Evolutionary conservation across 37 sponge, comb jelly and placozoan species (phyloP).

Genomic region (Oopsacas minuta): DNA sequence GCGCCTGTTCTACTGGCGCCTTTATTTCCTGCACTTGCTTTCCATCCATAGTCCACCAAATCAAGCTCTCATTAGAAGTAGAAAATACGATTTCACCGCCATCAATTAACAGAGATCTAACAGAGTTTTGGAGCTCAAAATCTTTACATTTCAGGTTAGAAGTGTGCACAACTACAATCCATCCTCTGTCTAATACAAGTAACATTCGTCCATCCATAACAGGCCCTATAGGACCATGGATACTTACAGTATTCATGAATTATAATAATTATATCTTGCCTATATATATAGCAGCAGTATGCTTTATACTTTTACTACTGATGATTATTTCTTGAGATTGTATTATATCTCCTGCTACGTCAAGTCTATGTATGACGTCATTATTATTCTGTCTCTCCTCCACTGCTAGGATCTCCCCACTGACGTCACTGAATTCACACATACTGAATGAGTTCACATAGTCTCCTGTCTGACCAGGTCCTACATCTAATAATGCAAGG

Average conservation of each 20-base stretch:
- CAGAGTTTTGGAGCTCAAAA: background rate
- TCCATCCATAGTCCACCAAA: slow-evolving; percentile 10
- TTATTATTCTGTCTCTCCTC: background rate
- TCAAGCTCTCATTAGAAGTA: background rate
- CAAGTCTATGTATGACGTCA: background rate
- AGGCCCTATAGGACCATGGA: background rate
- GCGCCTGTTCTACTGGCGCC: background rate
- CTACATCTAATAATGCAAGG: background rate
- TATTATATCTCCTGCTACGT: background rate
- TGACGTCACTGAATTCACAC: background rate
- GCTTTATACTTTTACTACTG: background rate
- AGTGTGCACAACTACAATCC: background rate
- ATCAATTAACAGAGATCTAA: background rate
- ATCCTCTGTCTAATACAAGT: background rate
- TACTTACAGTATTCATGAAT: too few relatives aligned
- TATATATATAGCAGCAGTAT: background rate
- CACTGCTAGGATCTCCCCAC: background rate
- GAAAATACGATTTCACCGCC: background rate
- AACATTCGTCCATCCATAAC: background rate
- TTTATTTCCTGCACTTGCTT: background rate
- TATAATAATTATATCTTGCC: background rate
- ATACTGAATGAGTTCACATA: background rate
- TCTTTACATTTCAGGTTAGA: background rate
- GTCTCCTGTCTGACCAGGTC: background rate
- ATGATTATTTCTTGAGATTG: background rate